These are phyloP conservation scores for Protula sp. DNA, from an alignment of 2,888 invertebrate genomes.

Conservation along the genomic window DNA sequence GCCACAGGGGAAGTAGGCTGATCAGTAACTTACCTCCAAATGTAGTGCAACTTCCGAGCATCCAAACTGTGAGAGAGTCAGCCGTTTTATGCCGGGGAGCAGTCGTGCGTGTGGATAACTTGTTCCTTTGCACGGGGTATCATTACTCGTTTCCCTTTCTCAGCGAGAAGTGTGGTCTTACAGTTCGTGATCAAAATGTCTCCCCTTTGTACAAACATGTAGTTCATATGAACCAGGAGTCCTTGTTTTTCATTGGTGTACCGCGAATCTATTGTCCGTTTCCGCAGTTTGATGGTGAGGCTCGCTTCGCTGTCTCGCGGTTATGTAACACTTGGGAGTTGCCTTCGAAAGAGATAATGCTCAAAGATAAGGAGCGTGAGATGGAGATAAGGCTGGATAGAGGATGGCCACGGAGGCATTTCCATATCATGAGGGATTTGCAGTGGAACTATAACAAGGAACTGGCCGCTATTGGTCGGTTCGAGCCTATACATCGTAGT, in stretches of 20 bases:
- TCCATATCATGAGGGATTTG: conserved; percentile 76
- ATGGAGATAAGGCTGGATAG: conserved; percentile 62
- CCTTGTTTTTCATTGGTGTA: neutral
- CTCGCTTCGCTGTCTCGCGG: conserved; percentile 56
- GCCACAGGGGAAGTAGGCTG: too few relatives aligned
- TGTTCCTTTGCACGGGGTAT: neutral
- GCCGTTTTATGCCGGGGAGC: conserved; percentile 62
- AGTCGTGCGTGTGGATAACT: neutral
- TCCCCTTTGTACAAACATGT: neutral
- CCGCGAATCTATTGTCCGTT: neutral
- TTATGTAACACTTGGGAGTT: conserved; percentile 63
- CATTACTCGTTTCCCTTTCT: neutral
- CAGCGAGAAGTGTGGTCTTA: neutral
- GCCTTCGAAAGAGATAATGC: conserved; percentile 65
- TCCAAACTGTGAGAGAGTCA: too few relatives aligned
- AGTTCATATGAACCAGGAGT: conserved; percentile 56
- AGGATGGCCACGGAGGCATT: conserved; percentile 66
- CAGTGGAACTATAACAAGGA: conserved; percentile 68
- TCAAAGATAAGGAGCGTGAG: conserved; percentile 63
- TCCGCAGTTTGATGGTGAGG: neutral
- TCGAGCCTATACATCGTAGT: conserved; percentile 64
- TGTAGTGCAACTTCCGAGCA: too few relatives aligned
- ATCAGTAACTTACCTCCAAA: too few relatives aligned
- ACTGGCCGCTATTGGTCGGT: conserved; percentile 63
- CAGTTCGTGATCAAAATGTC: neutral